phyloP scores from a whole-genome alignment of 2,113 vertebrate species.

The Rousettus leschenaultii region DNA sequence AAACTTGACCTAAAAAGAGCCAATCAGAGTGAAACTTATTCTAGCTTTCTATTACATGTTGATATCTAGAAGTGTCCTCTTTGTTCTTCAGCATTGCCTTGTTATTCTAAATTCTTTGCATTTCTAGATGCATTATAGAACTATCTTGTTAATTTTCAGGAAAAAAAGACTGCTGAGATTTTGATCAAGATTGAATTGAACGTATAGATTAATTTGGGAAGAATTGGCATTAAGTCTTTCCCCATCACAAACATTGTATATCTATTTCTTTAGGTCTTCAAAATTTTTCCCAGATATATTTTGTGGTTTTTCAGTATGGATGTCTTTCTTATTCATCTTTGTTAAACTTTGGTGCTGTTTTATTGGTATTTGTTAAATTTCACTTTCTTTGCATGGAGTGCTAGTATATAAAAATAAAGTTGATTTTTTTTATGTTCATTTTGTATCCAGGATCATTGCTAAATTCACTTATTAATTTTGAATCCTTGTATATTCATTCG shows the following conservation, averaged over 20 bases:
- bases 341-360: not conserved
- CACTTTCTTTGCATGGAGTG: not conserved
- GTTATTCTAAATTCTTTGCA: not conserved
- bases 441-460: not conserved
- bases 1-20: not conserved
- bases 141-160: not conserved
- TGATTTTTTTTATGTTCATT: not conserved
- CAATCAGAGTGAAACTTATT: not conserved
- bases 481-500: not conserved
- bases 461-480: conserved; percentile 7
- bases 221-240: not conserved
- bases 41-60: not conserved
- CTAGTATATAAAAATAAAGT: not conserved
- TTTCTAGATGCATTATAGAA: not conserved
- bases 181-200: not conserved
- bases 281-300: not conserved
- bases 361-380: not conserved
- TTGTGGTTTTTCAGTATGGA: not conserved
- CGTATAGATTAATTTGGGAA: not conserved
- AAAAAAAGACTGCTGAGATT: not conserved
- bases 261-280: conserved; percentile 12
- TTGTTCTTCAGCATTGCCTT: not conserved
- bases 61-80: not conserved
- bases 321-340: not conserved
- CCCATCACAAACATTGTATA: not conserved